Percentiles rank a stretch among this genome's conserved stretches.
Conservation (phyloP, 2,888 invertebrate species). For the Lathronympha strigana region DNA sequence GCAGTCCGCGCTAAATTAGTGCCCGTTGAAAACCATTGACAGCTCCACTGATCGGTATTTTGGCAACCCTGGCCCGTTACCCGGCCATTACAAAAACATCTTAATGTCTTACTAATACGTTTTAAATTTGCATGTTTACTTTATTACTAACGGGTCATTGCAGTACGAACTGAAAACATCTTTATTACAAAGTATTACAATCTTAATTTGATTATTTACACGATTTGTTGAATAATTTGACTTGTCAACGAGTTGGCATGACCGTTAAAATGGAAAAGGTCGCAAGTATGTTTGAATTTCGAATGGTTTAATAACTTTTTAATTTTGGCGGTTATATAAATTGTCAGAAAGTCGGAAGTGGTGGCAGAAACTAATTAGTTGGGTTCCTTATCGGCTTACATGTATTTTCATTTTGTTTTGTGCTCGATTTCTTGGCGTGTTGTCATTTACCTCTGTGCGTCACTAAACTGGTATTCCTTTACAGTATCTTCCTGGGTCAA, state of each 20-base stretch:
- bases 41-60: constrained; percentile 35
- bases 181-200: constrained; percentile 10
- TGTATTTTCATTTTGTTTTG: constrained; percentile 7
- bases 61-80: constrained; percentile 21
- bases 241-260: constrained; percentile 24
- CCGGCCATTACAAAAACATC: not conserved
- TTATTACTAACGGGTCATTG: not conserved
- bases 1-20: constrained; percentile 32
- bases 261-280: not conserved
- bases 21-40: constrained; percentile 41
- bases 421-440: constrained; percentile 5
- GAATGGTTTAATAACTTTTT: not conserved
- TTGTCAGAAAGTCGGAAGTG: constrained; percentile 28
- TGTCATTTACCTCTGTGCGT: constrained; percentile 9
- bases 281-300: not conserved
- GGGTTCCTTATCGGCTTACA: constrained; percentile 26
- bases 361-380: constrained; percentile 33
- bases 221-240: constrained; percentile 20
- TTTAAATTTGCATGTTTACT: not conserved
- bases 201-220: constrained; percentile 8
- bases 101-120: not conserved
- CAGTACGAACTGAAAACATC: constrained; percentile 6
- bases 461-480: not conserved
- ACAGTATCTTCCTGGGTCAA: no score
- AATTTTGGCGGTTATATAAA: not conserved